A percentile compares a stretch with the other conserved stretches of the same genome.
Conservation (phyloP, 2,113 vertebrate genomes). For the Eulacestoma nigropectus region DNA sequence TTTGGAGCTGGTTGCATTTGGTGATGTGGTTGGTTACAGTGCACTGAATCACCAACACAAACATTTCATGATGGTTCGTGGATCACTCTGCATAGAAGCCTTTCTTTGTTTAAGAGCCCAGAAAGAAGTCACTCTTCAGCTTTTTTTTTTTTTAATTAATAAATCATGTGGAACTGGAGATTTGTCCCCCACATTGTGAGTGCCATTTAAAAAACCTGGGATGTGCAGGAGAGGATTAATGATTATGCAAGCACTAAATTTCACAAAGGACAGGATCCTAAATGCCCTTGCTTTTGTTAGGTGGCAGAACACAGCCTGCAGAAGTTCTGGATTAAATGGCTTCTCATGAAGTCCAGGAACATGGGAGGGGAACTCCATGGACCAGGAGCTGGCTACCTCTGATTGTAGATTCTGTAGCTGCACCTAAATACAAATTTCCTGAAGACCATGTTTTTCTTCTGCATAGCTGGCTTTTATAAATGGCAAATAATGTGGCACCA, state of each 20-base stretch:
- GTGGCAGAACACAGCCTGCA: neutral
- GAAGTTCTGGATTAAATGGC: neutral
- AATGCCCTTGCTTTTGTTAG: neutral
- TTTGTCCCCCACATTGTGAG: neutral
- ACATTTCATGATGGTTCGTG: neutral
- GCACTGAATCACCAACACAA: neutral
- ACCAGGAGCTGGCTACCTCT: neutral
- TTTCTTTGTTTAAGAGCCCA: constrained; percentile 33
- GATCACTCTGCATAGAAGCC: constrained; percentile 17
- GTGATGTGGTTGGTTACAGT: neutral
- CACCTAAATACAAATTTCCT: neutral
- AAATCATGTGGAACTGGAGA: constrained; percentile 8
- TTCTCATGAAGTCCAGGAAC: neutral
- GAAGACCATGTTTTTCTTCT: neutral
- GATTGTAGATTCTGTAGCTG: neutral
- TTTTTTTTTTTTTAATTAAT: neutral
- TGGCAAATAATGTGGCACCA: neutral
- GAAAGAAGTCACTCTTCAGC: neutral
- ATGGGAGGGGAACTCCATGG: neutral
- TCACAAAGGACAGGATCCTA: neutral
- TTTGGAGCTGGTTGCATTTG: neutral
- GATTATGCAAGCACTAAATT: neutral
- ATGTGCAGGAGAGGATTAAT: neutral
- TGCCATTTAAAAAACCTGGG: neutral
- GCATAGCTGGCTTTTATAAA: neutral